Base-by-base conservation (phyloP, 2,797 vertebrate species). In the Loris lydekkerianus region DNA sequence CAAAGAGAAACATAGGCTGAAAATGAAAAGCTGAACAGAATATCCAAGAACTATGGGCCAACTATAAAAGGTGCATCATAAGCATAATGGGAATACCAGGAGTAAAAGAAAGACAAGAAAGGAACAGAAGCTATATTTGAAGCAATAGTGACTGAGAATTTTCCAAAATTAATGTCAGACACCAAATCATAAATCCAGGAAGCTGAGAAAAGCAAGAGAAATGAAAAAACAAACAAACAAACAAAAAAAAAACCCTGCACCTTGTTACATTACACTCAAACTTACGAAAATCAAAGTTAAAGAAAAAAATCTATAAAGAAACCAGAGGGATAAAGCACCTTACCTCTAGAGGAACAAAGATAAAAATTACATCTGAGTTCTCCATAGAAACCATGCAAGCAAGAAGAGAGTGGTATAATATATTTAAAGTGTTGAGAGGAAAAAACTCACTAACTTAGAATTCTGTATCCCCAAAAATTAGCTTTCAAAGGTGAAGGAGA, bases 391-490 rank as follows among this genome's bases (percentile, higher is more conserved):
- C 4, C 61, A 61, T 18, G 40, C 49, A 27, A 61, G 61, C 77
- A 69, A 87, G 83, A 75, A 82, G 53, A 76, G 53, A 83, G 40
- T 34, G 5, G 25, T 65, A 49, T 84, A 46, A 82, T 86, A 81
- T 77, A 65, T 72, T 86, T 58, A 72, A 7, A 63, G 58, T 37
- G 60, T 63, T 91, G 82, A 81, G 31, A 86, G 76, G 40, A 46
- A 89, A 92, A 70, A 91, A 49, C 58, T 21, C 1, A 58, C 76
- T 58, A 73, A 81, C 25, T 43, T 86, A 86, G 31, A 86, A 67
- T 91, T 81, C 83, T 95, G 67, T 86, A 81, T 46, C 37, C 31
- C 67, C 10, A 37, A 65, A 88, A 86, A 60, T 86, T 29, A 67
- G 58, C 46, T 25, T 91, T 91, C 56, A 65, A 76, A 80, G 67